Evolutionary conservation across 2,797 vertebrate genomes (phyloP), one percentile per base, ranked within the genome.

Genomic region (Platalea minor): DNA sequence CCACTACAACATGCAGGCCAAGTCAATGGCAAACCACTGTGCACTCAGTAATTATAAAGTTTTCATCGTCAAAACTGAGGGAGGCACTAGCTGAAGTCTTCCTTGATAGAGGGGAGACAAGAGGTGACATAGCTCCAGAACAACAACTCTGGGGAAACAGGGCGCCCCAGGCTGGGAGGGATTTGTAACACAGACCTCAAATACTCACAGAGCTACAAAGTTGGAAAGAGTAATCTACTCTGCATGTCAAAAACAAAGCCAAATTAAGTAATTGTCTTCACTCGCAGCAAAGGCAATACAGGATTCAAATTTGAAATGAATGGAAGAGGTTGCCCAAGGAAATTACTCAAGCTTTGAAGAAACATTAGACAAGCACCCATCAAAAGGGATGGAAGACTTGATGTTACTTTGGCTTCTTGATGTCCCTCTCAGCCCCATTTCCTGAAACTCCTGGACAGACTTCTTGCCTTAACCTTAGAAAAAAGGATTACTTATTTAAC

Each of bases 21-120:
- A 76, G 45, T n/a, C 33, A 53, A 60, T 7, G 5, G 19, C n/a
- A 57, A 45, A 69, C 26, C 20, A 50, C 5, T 7, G 33, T 15
- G 11, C 10, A 21, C 13, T 37, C 3, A 0, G 3, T 21, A 51
- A 11, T 33, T 35, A 31, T 4, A 2, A 19, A 23, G 12, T 59
- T 86, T 70, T 61, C 33, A 17, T 63, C 65, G 13, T 65, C 48
- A 37, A 37, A 67, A 31, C 20, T 23, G 9, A 5, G 7, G 17
- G 19, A 76, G 11, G 13, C 37, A 17, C 46, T 31, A 29, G 10
- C 46, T 50, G 51, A 72, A 45, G 9, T 19, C 23, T 31, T 56
- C 61, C 37, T 48, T 26, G 26, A 3, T 31, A 13, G 31, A 33
- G 17, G 19, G 59, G 33, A 76, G 5, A 4, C 7, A 7, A 6